Conservation (phyloP, 1,140 invertebrate species). For the Drosophila melanogaster region DNA sequence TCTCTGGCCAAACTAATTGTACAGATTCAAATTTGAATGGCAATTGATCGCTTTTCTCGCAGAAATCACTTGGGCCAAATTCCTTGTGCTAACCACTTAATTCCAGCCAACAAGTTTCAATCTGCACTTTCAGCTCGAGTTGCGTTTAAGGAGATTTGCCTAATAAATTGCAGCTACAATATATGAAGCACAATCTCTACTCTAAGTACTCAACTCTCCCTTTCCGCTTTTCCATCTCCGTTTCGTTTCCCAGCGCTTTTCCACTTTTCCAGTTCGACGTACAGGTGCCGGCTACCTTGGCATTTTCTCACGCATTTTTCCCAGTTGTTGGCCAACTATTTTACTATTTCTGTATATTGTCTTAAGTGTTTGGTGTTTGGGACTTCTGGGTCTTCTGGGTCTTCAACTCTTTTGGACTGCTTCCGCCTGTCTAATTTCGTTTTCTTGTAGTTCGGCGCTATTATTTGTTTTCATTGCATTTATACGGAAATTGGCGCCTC, state of each 20-base stretch:
- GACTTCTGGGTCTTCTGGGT: not conserved
- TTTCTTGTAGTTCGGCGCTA: constrained; percentile 76
- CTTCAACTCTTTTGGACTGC: constrained; percentile 34
- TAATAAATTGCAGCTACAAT: constrained; percentile 55
- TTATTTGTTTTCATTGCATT: constrained; percentile 83
- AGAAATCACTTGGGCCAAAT: constrained; percentile 4
- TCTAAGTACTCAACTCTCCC: constrained; percentile 13
- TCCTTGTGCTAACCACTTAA: constrained; percentile 1
- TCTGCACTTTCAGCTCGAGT: constrained; percentile 3
- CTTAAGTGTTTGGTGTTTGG: constrained; percentile 12
- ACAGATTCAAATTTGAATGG: too few species aligned
- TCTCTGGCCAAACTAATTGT: too few species aligned
- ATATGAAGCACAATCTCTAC: constrained; percentile 27
- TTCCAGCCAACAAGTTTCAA: not conserved
- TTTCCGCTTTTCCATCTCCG: constrained; percentile 21
- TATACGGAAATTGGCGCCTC: constrained; percentile 79
- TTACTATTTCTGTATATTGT: constrained; percentile 45
- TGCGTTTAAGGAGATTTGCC: constrained; percentile 20
- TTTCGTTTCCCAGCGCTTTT: constrained; percentile 6
- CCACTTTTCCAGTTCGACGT: constrained; percentile 16
- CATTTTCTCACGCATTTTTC: constrained; percentile 76
- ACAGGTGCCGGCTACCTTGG: constrained; percentile 55
- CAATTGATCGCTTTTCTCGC: too few species aligned
- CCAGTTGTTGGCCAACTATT: constrained; percentile 18
- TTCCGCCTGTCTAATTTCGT: constrained; percentile 79